phyloP scores from a whole-genome alignment of 2,888 invertebrate genomes.

The Patella depressa region DNA sequence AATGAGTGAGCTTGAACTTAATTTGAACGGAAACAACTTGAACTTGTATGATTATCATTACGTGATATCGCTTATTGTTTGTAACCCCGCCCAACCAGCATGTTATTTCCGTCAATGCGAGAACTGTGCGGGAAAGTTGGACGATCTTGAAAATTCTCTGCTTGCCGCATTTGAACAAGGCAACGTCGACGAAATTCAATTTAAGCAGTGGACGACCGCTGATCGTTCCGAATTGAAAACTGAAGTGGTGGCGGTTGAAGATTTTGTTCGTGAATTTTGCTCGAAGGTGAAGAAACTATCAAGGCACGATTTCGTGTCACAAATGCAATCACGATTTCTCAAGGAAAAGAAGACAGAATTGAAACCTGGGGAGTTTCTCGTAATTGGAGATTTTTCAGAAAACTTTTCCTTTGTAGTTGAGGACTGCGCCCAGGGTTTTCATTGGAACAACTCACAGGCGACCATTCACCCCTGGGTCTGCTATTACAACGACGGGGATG shows the following conservation, averaged over 20 bases:
- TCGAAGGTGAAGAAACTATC: background rate
- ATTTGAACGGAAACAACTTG: too few relatives aligned
- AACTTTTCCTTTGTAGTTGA: background rate
- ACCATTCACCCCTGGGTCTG: too few relatives aligned
- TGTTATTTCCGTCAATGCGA: background rate
- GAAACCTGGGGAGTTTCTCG: background rate
- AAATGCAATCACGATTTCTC: too few relatives aligned
- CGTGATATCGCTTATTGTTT: background rate
- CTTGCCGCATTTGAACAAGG: too few relatives aligned
- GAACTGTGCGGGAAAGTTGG: too few relatives aligned
- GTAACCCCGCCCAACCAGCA: background rate
- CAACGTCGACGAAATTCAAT: too few relatives aligned
- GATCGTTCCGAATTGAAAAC: too few relatives aligned
- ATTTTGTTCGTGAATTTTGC: background rate
- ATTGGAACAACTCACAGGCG: too few relatives aligned
- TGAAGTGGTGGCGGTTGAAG: background rate
- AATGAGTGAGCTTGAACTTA: background rate
- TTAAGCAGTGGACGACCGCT: too few relatives aligned
- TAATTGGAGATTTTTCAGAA: constrained; percentile 1
- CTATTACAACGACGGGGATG: too few relatives aligned
- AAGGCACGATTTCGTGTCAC: background rate
- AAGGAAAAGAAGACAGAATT: background rate
- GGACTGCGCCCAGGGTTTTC: background rate
- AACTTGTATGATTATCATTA: background rate
- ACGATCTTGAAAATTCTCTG: too few relatives aligned